phyloP scores from a whole-genome alignment of 2,888 invertebrate species.

The Erynnis tages region DNA sequence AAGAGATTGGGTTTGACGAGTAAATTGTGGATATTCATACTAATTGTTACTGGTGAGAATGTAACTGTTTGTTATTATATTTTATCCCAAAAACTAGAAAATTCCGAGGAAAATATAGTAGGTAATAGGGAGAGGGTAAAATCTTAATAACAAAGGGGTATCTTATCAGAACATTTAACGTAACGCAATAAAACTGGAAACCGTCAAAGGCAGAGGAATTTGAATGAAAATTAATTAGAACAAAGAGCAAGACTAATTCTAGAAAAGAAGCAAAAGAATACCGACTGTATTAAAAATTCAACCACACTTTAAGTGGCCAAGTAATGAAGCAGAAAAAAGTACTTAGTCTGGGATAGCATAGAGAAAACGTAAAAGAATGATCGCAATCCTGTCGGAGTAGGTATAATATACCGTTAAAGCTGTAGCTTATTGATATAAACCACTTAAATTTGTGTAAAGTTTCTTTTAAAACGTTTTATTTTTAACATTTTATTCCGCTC shows the following conservation, averaged over 20 bases:
- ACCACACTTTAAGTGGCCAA: conserved; percentile 44
- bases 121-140: not conserved
- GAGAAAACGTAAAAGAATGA: conserved; percentile 37
- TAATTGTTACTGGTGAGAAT: too few relatives aligned
- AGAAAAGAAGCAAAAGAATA: conserved; percentile 38
- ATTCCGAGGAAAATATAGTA: too few relatives aligned
- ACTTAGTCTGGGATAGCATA: conserved; percentile 31
- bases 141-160: not conserved
- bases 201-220: not conserved
- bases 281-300: conserved; percentile 45
- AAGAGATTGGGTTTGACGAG: too few relatives aligned
- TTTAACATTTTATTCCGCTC: conserved; percentile 38
- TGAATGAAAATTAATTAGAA: conserved; percentile 34
- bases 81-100: too few relatives aligned
- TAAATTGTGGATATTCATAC: too few relatives aligned
- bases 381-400: conserved; percentile 30
- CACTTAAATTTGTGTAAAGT: conserved; percentile 32
- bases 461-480: conserved; percentile 35
- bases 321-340: conserved; percentile 39
- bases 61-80: too few relatives aligned
- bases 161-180: too few relatives aligned
- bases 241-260: conserved; percentile 47
- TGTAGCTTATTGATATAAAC: conserved; percentile 32
- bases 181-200: too few relatives aligned
- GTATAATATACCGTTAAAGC: conserved; percentile 24